Evolutionary conservation across 1,140 invertebrate species (phyloP), one percentile per base, ranked within the genome.

Genomic region (Cydia amplana): DNA sequence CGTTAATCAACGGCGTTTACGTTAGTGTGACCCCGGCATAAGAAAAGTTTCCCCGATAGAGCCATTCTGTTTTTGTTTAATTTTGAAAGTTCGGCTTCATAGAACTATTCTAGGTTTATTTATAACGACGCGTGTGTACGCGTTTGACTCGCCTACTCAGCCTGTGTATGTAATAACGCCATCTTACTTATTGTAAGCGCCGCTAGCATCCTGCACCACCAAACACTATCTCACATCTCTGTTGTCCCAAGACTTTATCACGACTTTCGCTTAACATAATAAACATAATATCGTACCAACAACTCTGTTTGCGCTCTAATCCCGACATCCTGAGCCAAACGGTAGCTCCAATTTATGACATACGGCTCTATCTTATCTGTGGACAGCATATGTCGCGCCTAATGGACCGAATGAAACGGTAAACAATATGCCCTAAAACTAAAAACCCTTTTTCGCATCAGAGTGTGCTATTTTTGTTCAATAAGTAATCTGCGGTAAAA

Each of bases 361-460:
- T 91, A 92, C 85, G 87, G 87, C 82, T 90, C 85, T 92, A 91
- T 92, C 90, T 92, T 92, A 92, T 92, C 90, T 87, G 75, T 85
- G 85, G 78, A 81, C 79, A 83, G 84, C 90, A 91, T 91, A 92
- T 92, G 90, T 86, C 85, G 76, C 83, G 84, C 81, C 81, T 91
- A 92, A 92, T 92, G 88, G 86, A 88, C 79, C 84, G 4, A 79
- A 25, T 84, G 79, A 81, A 78, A 86, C 86, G 85, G 85, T 87
- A 81, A 90, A 91, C 86, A 91, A 82, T 90, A 85, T 77, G 77
- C 80, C 85, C 83, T 86, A 85, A 89, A 88, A 89, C 80, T 83
- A 74, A 74, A 85, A 80, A 81, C 80, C 79, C 40, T 73, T 73
- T 80, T 83, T 81, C 78, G 78, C 75, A 78, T 90, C 86, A 89